Evolutionary conservation across 2,113 vertebrate genomes (phyloP).

Genomic region (Chionodraco myersi): DNA sequence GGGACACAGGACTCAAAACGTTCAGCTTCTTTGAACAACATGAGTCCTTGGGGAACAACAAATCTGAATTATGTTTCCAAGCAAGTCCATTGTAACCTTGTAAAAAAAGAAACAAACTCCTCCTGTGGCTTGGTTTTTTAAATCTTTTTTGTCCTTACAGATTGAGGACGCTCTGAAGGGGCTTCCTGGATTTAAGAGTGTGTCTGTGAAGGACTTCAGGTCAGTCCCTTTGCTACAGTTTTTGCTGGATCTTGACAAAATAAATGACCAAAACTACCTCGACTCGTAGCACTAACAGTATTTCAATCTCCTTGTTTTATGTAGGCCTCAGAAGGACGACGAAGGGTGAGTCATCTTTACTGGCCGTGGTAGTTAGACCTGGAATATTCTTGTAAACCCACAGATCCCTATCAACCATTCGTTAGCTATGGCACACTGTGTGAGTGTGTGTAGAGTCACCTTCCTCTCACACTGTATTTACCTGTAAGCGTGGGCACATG

Average conservation of each 20-base stretch:
- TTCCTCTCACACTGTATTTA: slow-evolving; percentile 42
- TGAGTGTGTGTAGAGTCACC: slow-evolving; percentile 25
- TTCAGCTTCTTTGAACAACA: slow-evolving; percentile 30
- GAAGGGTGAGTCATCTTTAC: slow-evolving; percentile 74
- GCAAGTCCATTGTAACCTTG: not conserved
- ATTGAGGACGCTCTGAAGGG: slow-evolving; percentile 87
- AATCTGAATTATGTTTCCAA: slow-evolving; percentile 12
- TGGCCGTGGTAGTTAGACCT: slow-evolving; percentile 10
- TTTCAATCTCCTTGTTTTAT: slow-evolving; percentile 23
- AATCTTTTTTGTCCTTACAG: slow-evolving; percentile 76
- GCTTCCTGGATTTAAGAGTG: slow-evolving; percentile 89
- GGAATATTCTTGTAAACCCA: slow-evolving; percentile 30
- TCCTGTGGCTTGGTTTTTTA: not conserved
- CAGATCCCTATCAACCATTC: slow-evolving; percentile 36
- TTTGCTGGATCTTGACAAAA: not conserved
- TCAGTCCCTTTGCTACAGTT: slow-evolving; percentile 70
- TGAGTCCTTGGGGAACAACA: not conserved
- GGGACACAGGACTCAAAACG: not conserved
- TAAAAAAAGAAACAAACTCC: slow-evolving; percentile 13
- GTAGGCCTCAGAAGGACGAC: slow-evolving; percentile 72
- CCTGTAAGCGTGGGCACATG: slow-evolving; percentile 51
- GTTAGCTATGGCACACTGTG: not conserved
- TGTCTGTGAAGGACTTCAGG: slow-evolving; percentile 90
- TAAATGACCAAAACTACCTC: not conserved
- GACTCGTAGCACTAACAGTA: not conserved